Evolutionary conservation across 2,888 invertebrate genomes (phyloP), one percentile per base, ranked within the genome.

Genomic region (Ectropis crepuscularia): DNA sequence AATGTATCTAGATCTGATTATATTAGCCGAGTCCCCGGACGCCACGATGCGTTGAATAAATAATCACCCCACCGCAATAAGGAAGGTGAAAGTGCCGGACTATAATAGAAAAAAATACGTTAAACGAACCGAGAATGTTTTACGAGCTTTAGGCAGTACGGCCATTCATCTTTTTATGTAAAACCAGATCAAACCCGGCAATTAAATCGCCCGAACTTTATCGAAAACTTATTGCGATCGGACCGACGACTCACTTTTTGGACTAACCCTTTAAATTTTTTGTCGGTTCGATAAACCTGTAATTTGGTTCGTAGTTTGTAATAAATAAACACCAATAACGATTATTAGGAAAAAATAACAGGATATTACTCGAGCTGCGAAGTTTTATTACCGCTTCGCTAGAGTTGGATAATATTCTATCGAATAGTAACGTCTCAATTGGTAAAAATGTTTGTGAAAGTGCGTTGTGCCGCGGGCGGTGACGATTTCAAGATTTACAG

Each of bases 271-370:
- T 92, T 89, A 88, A 80, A 85, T 88, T 90, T 90, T 91, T 92
- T 91, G 86, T 86, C 79, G 77, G 79, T 77, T 83, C 89, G 89
- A 89, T 88, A 90, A 90, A 88, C 91, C 91, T 91, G 86, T 92
- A 92, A 92, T 92, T 92, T 92, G 89, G 82, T 83, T 78, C 87
- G 82, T 85, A 83, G 84, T 83, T 89, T 87, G 89, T 90, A 91
- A 92, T 92, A 92, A 92, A 92, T 92, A 92, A 92, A 92, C 91
- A 91, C 87, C 91, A 92, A 92, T 92, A 92, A 92, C 88, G 88
- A 92, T 92, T 91, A 92, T 92, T 92, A 92, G 82, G 86, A 88
- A 88, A 88, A 91, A 91, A 91, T 91, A 90, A 92, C 89, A 91
- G 91, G 90, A 91, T 91, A 92, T 92, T 91, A 92, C 84, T 79